These are phyloP conservation scores for Myiagra hebetior DNA, from an alignment of 2,113 vertebrate genomes.

Conservation along the genomic window DNA sequence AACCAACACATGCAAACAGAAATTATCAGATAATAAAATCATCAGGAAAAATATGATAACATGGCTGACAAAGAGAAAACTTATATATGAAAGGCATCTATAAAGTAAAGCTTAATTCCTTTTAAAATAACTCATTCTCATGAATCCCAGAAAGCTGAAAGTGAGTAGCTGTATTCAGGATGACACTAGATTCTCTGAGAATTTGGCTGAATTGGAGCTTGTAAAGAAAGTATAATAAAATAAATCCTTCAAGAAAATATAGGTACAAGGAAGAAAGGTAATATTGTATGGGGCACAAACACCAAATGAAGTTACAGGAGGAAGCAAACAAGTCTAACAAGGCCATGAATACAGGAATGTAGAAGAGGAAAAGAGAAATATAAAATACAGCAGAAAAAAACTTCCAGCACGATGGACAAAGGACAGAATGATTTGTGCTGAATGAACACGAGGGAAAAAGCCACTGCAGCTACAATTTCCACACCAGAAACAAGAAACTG, in stretches of 20 bases:
- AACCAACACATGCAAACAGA: neutral
- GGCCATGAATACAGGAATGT: neutral
- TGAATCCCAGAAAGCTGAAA: neutral
- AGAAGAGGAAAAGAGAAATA: neutral
- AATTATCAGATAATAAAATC: neutral
- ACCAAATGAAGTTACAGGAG: neutral
- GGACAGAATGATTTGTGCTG: neutral
- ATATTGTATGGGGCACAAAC: neutral
- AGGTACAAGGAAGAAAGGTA: neutral
- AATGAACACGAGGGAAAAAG: neutral
- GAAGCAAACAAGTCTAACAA: neutral
- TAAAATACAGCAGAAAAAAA: neutral
- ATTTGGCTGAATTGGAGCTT: neutral
- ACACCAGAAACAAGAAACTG: neutral
- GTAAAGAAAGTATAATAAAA: neutral
- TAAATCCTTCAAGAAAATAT: neutral
- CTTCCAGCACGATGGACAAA: accelerated
- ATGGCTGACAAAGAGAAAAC: neutral
- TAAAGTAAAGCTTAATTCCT: neutral
- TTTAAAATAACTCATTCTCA: neutral
- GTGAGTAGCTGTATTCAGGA: neutral
- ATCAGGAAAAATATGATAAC: neutral
- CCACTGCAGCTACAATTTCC: neutral
- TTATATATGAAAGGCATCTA: neutral
- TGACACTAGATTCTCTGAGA: neutral